Conservation (phyloP, 1,140 invertebrate genomes). For the Holotrichia oblita region DNA sequence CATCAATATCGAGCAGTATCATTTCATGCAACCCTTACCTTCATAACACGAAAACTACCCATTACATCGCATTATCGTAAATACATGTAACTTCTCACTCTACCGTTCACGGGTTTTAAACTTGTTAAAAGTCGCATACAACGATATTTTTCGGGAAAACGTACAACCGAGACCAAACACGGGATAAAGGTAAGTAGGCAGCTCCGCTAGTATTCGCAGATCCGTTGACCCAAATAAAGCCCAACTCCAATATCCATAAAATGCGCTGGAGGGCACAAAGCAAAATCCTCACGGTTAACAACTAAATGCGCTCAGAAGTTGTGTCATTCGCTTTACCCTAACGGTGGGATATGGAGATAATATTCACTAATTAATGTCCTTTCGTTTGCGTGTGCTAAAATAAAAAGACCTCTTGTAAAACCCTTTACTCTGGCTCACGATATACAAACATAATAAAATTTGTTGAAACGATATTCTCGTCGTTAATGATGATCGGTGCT, state of each 20-base stretch:
- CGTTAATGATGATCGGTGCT: too few species aligned
- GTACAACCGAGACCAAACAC: background rate
- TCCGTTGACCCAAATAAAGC: background rate
- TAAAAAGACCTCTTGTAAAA: too few species aligned
- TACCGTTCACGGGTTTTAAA: background rate
- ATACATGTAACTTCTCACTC: background rate
- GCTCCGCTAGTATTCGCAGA: background rate
- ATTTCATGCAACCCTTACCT: too few species aligned
- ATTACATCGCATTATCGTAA: background rate
- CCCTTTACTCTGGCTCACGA: too few species aligned
- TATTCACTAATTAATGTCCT: background rate
- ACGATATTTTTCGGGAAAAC: background rate
- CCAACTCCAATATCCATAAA: background rate
- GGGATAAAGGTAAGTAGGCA: background rate
- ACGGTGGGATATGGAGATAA: background rate
- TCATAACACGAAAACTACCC: background rate
- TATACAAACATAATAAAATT: too few species aligned
- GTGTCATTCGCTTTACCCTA: background rate
- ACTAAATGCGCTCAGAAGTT: background rate
- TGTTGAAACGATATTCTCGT: too few species aligned
- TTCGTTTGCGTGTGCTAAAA: background rate
- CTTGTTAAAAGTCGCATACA: slow-evolving; percentile 5
- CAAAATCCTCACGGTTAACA: background rate
- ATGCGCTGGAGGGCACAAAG: background rate
- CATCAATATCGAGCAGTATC: too few species aligned